These are phyloP conservation scores for Irena cyanogastra DNA, from an alignment of 2,113 vertebrate genomes.

Conservation along the genomic window DNA sequence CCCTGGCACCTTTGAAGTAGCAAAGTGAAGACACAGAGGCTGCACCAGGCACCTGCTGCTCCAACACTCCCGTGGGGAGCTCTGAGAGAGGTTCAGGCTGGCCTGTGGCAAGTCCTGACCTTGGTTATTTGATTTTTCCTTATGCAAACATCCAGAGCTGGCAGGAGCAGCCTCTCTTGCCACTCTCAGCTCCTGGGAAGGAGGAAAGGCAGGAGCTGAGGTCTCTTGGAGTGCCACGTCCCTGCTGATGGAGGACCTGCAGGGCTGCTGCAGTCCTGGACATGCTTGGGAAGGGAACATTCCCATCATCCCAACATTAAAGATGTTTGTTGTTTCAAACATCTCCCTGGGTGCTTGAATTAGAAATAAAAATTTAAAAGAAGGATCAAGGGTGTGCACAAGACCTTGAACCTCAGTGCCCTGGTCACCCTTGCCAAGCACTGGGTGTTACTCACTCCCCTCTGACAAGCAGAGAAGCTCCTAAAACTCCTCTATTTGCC, in stretches of 20 bases:
- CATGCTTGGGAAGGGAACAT: background rate
- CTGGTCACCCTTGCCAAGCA: background rate
- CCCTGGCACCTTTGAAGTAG: background rate
- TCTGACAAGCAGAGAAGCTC: background rate
- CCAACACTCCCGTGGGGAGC: background rate
- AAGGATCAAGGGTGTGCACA: too few relatives aligned
- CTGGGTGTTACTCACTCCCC: background rate
- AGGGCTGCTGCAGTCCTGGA: background rate
- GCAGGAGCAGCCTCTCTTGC: background rate
- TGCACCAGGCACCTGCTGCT: background rate
- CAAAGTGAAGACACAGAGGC: background rate
- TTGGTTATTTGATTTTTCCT: background rate
- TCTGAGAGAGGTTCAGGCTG: background rate
- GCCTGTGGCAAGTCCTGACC: background rate
- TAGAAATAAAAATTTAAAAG: rapidly evolving
- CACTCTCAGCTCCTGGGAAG: background rate
- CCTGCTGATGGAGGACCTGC: background rate
- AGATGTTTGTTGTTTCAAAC: background rate
- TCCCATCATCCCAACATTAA: too few relatives aligned
- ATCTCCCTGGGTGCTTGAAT: background rate
- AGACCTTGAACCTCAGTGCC: background rate
- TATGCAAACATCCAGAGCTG: background rate
- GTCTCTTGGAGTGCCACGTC: background rate
- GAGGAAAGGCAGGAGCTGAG: background rate
- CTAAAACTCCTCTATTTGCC: background rate